Conservation (phyloP, 2,113 vertebrate genomes). For the Tetrax tetrax region DNA sequence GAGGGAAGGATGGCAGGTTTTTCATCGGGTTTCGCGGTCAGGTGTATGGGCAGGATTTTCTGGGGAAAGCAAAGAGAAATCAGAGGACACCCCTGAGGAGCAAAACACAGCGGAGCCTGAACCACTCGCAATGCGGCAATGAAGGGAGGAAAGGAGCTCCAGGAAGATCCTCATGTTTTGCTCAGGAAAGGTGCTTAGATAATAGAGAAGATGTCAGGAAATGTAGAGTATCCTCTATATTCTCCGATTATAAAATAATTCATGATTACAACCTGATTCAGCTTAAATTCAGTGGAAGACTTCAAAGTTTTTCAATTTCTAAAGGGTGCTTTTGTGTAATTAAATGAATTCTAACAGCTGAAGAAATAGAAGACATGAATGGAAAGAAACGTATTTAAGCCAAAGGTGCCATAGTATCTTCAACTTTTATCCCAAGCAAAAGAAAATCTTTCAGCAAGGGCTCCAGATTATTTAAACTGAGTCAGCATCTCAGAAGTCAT, state of each 20-base stretch:
- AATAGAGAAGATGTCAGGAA: not conserved
- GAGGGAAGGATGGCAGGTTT: not conserved
- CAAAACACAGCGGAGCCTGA: not conserved
- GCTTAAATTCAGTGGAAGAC: not conserved
- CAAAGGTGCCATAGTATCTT: not conserved
- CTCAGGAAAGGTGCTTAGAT: not conserved
- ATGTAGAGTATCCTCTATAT: not conserved
- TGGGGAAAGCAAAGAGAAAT: not conserved
- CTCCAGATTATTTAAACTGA: conserved; percentile 27
- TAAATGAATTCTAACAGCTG: not conserved
- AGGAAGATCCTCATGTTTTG: not conserved
- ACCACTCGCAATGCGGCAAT: not conserved
- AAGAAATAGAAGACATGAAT: not conserved
- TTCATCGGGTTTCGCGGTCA: not conserved
- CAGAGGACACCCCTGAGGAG: not conserved
- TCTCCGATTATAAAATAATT: not conserved
- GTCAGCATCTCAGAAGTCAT: conserved; percentile 33
- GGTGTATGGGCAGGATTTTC: not conserved
- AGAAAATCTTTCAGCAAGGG: not conserved
- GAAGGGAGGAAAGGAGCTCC: not conserved
- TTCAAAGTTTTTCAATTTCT: not conserved
- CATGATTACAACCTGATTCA: not conserved
- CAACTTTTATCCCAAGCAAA: not conserved
- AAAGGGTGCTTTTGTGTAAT: not conserved
- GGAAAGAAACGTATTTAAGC: not conserved